Evolutionary conservation across 2,888 invertebrate genomes (phyloP).

Genomic region (Lasioglossum pauxillum): DNA sequence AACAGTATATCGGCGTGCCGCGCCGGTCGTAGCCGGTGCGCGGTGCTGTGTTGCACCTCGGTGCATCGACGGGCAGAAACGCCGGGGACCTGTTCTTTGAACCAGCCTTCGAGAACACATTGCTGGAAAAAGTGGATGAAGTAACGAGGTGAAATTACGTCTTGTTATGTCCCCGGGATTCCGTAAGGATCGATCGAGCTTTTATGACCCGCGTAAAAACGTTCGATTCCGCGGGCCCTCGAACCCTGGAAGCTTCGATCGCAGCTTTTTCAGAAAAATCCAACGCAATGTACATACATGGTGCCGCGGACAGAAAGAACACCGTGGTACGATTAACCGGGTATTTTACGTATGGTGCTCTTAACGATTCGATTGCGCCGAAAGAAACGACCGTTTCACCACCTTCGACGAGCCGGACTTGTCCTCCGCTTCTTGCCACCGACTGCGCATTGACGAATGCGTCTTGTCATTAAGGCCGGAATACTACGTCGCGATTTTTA

Average conservation of each 20-base stretch:
- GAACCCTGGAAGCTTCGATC: conserved; percentile 14
- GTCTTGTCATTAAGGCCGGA: neutral
- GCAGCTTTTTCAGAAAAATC: conserved; percentile 16
- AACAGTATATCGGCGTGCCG: conserved; percentile 70
- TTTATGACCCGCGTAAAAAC: conserved; percentile 49
- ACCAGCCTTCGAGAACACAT: conserved; percentile 37
- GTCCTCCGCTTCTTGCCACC: neutral
- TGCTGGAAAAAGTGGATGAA: conserved; percentile 55
- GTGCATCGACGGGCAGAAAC: conserved; percentile 40
- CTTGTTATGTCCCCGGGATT: conserved; percentile 59
- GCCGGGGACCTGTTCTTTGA: conserved; percentile 51
- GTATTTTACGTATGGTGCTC: conserved; percentile 1
- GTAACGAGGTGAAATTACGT: conserved; percentile 60
- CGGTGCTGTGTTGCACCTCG: conserved; percentile 44
- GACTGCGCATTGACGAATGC: neutral
- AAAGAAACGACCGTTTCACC: conserved; percentile 1
- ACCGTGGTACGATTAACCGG: neutral
- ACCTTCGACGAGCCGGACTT: neutral
- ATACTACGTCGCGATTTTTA: neutral
- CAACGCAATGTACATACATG: neutral
- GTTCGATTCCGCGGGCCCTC: conserved; percentile 34
- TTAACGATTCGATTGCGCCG: neutral
- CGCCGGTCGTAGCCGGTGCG: conserved; percentile 51
- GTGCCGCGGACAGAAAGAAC: conserved; percentile 9
- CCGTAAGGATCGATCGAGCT: conserved; percentile 58